Evolutionary conservation across 1,140 invertebrate species (phyloP).

Genomic region (Saccostrea glomerata): DNA sequence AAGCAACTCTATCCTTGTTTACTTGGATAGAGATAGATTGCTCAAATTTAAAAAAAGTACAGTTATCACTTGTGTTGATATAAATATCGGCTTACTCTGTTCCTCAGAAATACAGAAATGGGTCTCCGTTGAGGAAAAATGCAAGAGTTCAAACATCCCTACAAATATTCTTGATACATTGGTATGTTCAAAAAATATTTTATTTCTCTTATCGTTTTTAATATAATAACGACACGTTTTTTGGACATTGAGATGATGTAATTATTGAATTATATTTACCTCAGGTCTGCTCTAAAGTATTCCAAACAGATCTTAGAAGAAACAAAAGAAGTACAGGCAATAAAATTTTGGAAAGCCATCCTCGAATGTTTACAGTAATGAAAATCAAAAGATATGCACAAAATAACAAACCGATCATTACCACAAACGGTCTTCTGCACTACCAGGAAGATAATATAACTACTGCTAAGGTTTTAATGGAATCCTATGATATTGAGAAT

Average conservation of each 20-base stretch:
- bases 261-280: background rate
- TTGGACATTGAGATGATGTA: background rate
- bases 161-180: background rate
- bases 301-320: background rate
- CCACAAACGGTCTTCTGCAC: slow-evolving; percentile 8
- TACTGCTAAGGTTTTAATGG: background rate
- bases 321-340: background rate
- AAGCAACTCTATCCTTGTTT: background rate
- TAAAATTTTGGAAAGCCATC: background rate
- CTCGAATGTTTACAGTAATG: slow-evolving; percentile 39
- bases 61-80: no score
- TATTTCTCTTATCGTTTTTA: background rate
- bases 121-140: slow-evolving; percentile 2
- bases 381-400: slow-evolving; percentile 20
- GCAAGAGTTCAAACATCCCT: background rate
- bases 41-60: no score
- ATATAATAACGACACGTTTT: no score
- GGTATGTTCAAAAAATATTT: background rate
- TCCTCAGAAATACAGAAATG: background rate
- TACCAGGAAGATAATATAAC: background rate
- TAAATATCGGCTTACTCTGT: background rate
- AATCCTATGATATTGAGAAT: slow-evolving; percentile 4
- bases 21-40: slow-evolving; percentile 13
- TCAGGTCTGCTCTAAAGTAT: background rate
- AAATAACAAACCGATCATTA: slow-evolving; percentile 28